Evolutionary conservation across 2,113 vertebrate species (phyloP).

Genomic region (Acanthochromis polyacanthus): DNA sequence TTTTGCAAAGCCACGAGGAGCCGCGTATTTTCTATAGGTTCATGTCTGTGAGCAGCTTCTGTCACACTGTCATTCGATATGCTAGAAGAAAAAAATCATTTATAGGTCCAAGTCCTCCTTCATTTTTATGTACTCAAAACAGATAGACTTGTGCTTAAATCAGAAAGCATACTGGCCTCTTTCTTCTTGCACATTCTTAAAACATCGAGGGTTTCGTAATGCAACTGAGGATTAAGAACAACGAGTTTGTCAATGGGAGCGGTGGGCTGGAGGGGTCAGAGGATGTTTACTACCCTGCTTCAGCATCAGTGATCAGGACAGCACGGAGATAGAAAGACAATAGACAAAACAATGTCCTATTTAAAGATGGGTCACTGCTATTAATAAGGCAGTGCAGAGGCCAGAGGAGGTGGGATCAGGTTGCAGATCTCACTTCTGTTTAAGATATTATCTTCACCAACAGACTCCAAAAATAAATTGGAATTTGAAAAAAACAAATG

Average conservation of each 20-base stretch:
- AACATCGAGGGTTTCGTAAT: neutral
- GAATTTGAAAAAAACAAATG: neutral
- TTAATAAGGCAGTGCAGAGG: constrained; percentile 56
- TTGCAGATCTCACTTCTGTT: neutral
- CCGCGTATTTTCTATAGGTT: too few relatives aligned
- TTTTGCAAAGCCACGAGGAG: neutral
- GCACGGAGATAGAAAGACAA: constrained; percentile 67
- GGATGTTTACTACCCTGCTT: constrained; percentile 77
- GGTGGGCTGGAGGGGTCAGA: constrained; percentile 47
- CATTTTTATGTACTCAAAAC: neutral
- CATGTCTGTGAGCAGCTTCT: neutral
- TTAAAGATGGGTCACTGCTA: constrained; percentile 73
- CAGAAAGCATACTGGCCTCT: too few relatives aligned
- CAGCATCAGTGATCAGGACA: constrained; percentile 65
- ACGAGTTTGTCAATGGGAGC: constrained; percentile 37
- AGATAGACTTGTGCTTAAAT: neutral
- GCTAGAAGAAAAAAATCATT: too few relatives aligned
- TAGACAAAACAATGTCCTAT: constrained; percentile 78
- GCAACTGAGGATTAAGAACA: constrained; percentile 21
- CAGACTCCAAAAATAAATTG: neutral
- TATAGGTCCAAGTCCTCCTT: neutral
- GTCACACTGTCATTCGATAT: neutral
- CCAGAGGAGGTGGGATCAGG: constrained; percentile 16
- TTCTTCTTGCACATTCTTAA: neutral
- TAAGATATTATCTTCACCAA: neutral